Evolutionary conservation across 2,888 invertebrate genomes (phyloP), one percentile per base, ranked within the genome.

Genomic region (Leuctra nigra): DNA sequence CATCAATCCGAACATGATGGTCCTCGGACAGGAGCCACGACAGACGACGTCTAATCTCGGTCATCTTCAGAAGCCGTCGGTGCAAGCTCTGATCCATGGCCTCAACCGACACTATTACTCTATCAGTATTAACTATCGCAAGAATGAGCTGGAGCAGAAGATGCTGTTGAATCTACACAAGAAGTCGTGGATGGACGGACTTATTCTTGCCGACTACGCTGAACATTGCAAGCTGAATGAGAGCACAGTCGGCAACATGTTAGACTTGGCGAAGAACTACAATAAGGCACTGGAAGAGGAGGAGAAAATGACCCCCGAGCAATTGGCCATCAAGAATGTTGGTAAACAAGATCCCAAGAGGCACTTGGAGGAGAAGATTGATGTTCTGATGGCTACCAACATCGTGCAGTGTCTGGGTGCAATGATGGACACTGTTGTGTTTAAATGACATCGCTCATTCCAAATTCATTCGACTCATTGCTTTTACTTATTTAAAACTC

Each of bases 1-100:
- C 63, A 99, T 99, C 68, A 98, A 98, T 76, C 97, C 98, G 11
- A 98, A 98, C 71, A 96, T 96, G 90, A 91, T 99, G 88, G 97
- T 98, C 4, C 78, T 99, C 36, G 97, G 96, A 1, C 98, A 99
- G 73, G 99, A 99, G 71, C 98, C 99, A 0, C 79, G 99, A 56
- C 99, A 99, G 73, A 99, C 98, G 1, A 99, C 99, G 7, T 98
- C 97, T 55, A 99, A 99, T 75, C 79, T 99, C 68, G 99, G 99
- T 1, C 98, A 99, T 74, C 79, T 99, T 66, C 95, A 98, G 70
- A 99, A 99, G 73, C 98, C 98, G 0, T 97, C 97, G 1, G 98
- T 99, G 58, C 98, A 97, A 82, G 99, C 99, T 33, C 78, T 99
- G 58, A 99, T 99, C 65, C 99, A 99, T 69, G 99, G 99, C 13